These are phyloP conservation scores for Rutilus rutilus DNA, from an alignment of 2,113 vertebrate genomes.

Conservation along the genomic window DNA sequence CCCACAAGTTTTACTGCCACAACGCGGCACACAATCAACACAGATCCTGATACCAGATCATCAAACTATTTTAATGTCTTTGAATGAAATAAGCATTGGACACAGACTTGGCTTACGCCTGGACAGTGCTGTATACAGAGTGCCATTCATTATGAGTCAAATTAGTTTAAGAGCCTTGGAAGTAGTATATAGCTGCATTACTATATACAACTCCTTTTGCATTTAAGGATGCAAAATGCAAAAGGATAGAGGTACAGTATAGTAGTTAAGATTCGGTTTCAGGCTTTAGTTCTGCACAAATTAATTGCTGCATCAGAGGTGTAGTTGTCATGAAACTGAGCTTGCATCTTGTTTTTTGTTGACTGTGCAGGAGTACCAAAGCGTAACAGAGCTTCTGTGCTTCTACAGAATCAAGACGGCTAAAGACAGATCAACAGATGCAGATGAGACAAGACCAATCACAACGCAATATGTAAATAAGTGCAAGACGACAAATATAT, in stretches of 20 bases:
- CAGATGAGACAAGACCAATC: not conserved
- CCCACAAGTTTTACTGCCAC: constrained; percentile 33
- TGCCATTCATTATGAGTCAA: not conserved
- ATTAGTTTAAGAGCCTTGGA: constrained; percentile 1
- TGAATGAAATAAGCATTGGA: not conserved
- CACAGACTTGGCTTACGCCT: not conserved
- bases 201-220: not conserved
- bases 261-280: not conserved
- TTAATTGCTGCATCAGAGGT: not conserved
- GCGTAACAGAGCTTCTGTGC: not conserved
- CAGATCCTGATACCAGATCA: not conserved
- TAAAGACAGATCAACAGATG: not conserved
- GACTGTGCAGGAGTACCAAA: not conserved
- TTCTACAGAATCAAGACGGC: not conserved
- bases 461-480: not conserved
- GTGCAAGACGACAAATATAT: too few species aligned
- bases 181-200: not conserved
- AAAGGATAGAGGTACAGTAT: not conserved
- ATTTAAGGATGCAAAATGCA: not conserved
- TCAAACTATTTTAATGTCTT: constrained; percentile 24
- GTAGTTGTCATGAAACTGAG: not conserved
- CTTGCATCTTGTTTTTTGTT: not conserved
- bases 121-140: not conserved
- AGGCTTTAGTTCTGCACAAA: not conserved
- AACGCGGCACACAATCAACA: constrained; percentile 14